Conservation (phyloP, 2,797 vertebrate species). For the Lithobates sylvaticus region DNA sequence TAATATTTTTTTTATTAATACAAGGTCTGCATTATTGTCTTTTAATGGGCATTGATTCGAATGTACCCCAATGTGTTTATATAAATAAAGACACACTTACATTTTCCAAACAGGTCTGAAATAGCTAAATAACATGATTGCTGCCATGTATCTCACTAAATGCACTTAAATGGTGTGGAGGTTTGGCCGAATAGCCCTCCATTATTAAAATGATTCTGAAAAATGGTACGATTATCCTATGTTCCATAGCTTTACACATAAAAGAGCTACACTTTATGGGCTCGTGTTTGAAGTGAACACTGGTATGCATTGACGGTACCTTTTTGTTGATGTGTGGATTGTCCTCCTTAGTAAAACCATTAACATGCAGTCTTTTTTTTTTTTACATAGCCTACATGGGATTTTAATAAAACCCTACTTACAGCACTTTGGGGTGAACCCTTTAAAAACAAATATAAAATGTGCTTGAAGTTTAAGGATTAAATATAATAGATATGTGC, state of each 20-base stretch:
- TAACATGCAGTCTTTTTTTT: not conserved
- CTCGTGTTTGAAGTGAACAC: not conserved
- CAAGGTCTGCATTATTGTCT: constrained; percentile 16
- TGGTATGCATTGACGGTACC: not conserved
- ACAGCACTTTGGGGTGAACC: not conserved
- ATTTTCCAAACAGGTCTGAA: not conserved
- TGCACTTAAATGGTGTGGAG: constrained; percentile 43
- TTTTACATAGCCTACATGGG: not conserved
- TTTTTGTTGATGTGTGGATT: not conserved
- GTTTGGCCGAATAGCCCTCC: constrained; percentile 34
- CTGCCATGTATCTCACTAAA: constrained; percentile 18
- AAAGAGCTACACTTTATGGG: constrained; percentile 9
- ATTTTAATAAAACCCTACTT: not conserved
- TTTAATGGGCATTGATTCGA: constrained; percentile 31
- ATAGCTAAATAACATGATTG: constrained; percentile 29
- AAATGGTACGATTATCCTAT: constrained; percentile 27
- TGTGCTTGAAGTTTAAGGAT: constrained; percentile 5
- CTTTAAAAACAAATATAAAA: not conserved
- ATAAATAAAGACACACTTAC: constrained; percentile 38
- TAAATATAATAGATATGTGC: not conserved
- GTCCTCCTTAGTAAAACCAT: constrained; percentile 2
- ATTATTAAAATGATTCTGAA: constrained; percentile 38
- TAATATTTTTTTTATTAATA: constrained; percentile 27
- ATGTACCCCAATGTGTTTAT: constrained; percentile 17
- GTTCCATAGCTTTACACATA: constrained; percentile 29